These are phyloP conservation scores for Zoanthus sansibaricus DNA, from an alignment of 92 coral and sea anemone genomes.

Conservation along the genomic window DNA sequence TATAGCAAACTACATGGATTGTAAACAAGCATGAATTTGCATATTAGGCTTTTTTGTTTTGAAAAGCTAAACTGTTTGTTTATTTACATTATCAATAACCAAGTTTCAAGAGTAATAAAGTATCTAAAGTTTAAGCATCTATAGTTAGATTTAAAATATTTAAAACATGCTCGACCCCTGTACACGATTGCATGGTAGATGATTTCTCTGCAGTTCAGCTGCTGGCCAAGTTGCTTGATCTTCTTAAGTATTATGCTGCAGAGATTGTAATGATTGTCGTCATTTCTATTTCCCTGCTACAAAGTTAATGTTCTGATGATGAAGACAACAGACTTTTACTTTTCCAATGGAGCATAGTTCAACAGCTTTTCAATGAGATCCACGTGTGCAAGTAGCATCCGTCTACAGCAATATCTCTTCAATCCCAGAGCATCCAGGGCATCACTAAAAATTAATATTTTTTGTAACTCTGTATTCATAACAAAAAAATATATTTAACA, in stretches of 20 bases:
- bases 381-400: slow-evolving; percentile 98
- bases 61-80: not conserved
- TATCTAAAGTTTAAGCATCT: not conserved
- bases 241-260: not conserved
- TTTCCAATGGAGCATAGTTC: slow-evolving; percentile 96
- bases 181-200: not conserved
- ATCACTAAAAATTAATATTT: slow-evolving; percentile 64
- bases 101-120: not conserved
- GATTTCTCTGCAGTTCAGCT: not conserved
- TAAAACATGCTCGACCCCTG: not conserved
- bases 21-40: too few species aligned
- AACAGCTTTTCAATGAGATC: slow-evolving; percentile 97
- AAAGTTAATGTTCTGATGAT: not conserved
- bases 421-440: slow-evolving; percentile 97
- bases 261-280: not conserved
- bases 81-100: not conserved
- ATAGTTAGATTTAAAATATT: too few species aligned
- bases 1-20: too few species aligned
- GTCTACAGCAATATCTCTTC: slow-evolving; percentile 94
- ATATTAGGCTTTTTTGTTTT: too few species aligned
- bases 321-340: slow-evolving; percentile 21
- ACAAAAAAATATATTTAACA: not conserved
- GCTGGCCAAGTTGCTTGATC: not conserved
- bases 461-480: not conserved
- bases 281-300: not conserved